Evolutionary conservation across 1,140 invertebrate genomes (phyloP).

Genomic region (Diabrotica undecimpunctata): DNA sequence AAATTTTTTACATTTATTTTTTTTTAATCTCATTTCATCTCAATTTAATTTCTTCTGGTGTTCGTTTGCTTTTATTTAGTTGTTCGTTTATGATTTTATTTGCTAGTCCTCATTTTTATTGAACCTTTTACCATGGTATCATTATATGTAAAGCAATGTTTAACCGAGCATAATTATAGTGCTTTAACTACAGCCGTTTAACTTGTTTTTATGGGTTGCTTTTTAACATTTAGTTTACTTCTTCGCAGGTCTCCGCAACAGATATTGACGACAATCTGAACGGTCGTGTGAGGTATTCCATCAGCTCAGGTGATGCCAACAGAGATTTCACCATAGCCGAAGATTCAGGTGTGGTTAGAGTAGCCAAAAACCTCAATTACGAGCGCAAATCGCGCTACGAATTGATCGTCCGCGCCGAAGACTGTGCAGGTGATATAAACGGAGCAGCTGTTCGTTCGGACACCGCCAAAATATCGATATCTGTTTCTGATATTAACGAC

Average conservation of each 20-base stretch:
- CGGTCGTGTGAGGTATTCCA: slow-evolving; percentile 82
- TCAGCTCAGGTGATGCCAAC: slow-evolving; percentile 85
- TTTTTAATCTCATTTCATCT: too few species aligned
- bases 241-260: slow-evolving; percentile 76
- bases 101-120: too few species aligned
- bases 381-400: slow-evolving; percentile 82
- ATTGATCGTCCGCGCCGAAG: slow-evolving; percentile 82
- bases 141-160: too few species aligned
- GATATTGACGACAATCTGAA: slow-evolving; percentile 88
- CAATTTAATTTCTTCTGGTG: too few species aligned
- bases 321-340: slow-evolving; percentile 86
- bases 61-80: too few species aligned
- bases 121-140: too few species aligned
- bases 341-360: slow-evolving; percentile 79
- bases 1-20: not conserved
- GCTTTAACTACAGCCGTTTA: too few species aligned
- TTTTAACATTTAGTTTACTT: not conserved
- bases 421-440: slow-evolving; percentile 66
- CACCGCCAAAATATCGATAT: slow-evolving; percentile 67
- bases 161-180: too few species aligned
- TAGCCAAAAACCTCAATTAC: slow-evolving; percentile 88
- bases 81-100: too few species aligned
- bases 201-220: too few species aligned
- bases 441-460: slow-evolving; percentile 60
- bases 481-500: slow-evolving; percentile 89